These are phyloP conservation scores for Apodemus agrarius DNA, from an alignment of 2,797 vertebrate species.

Conservation along the genomic window DNA sequence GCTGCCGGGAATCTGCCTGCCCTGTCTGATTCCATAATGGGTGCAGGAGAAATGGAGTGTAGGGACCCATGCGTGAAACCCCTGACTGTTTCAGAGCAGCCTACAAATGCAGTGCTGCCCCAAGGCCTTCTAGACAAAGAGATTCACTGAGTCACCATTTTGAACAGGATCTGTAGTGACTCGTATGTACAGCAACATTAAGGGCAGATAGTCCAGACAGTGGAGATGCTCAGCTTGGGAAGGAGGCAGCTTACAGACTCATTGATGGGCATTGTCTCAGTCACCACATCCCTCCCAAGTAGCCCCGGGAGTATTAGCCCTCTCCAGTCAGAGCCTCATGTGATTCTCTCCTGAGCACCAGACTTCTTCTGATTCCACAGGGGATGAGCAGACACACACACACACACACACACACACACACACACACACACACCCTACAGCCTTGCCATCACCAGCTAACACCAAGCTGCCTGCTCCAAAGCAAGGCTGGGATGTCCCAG, in stretches of 20 bases:
- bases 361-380: neutral
- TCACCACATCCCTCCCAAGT: neutral
- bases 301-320: neutral
- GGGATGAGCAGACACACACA: too few relatives aligned
- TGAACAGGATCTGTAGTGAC: neutral
- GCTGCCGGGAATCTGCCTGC: neutral
- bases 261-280: too few relatives aligned
- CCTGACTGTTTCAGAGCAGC: neutral
- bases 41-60: too few relatives aligned
- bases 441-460: neutral
- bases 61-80: fast-evolving
- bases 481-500: neutral
- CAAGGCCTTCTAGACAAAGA: neutral
- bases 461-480: neutral
- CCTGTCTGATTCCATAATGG: neutral
- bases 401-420: too few relatives aligned
- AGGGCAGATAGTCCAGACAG: neutral
- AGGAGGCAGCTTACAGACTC: neutral
- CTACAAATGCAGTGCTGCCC: fast-evolving
- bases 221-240: neutral
- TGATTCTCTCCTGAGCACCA: neutral
- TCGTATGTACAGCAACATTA: neutral
- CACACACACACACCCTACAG: too few relatives aligned
- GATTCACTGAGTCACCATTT: neutral
- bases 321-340: neutral